These are phyloP conservation scores for Hymenopus coronatus DNA, from an alignment of 2,888 invertebrate species.

Conservation along the genomic window DNA sequence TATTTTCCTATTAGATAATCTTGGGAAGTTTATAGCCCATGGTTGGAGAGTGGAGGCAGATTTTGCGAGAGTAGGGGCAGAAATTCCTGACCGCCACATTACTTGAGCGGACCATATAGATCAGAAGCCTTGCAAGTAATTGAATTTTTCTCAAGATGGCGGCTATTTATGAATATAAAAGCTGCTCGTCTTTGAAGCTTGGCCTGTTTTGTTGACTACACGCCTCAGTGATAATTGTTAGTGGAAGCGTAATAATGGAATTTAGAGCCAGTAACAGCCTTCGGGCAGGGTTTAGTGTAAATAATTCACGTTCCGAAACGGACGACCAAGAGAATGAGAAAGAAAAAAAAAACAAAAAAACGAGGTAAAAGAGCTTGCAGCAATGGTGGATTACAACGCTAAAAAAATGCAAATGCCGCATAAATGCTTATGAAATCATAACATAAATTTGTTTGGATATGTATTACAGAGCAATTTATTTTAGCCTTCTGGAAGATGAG, in stretches of 20 bases:
- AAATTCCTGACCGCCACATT: background rate
- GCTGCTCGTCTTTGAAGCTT: background rate
- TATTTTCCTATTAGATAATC: no score
- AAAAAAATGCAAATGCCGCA: background rate
- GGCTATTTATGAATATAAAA: background rate
- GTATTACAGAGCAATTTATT: background rate
- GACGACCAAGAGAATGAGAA: background rate
- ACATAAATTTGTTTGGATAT: background rate
- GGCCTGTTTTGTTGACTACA: background rate
- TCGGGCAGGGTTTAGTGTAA: background rate
- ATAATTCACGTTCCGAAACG: background rate
- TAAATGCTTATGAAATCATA: background rate
- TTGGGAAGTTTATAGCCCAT: no score
- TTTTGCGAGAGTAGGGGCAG: background rate
- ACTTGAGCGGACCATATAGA: background rate
- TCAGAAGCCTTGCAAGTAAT: background rate
- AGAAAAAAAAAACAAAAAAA: background rate
- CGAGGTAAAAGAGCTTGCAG: background rate
- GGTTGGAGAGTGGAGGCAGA: background rate
- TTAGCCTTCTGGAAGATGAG: background rate
- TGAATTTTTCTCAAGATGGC: background rate
- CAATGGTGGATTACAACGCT: background rate
- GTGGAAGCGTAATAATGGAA: background rate
- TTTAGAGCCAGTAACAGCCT: background rate
- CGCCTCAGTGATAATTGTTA: background rate